These are phyloP conservation scores for Platycercus adscitus DNA, from an alignment of 2,113 vertebrate species.

Conservation along the genomic window DNA sequence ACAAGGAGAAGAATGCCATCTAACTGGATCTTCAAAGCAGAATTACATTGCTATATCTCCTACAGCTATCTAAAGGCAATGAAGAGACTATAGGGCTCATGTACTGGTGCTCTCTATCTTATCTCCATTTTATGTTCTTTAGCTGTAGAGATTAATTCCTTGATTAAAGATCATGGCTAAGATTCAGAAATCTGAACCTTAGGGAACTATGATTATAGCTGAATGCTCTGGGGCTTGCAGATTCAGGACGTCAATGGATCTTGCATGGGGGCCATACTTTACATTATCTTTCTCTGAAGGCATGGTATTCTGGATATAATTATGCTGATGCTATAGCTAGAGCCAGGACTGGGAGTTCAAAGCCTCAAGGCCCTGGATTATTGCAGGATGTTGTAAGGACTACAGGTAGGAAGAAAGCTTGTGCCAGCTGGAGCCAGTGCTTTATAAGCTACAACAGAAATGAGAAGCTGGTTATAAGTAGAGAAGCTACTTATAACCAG, in stretches of 20 bases:
- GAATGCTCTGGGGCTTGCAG: neutral
- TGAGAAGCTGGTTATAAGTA: neutral
- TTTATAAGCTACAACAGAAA: neutral
- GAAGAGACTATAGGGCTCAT: neutral
- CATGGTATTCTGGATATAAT: neutral
- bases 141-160: constrained; percentile 18
- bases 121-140: neutral
- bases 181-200: constrained; percentile 7
- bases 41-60: neutral
- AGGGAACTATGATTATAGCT: neutral
- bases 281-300: neutral
- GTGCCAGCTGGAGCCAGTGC: neutral
- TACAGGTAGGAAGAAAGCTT: neutral
- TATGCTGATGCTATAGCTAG: neutral
- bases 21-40: constrained; percentile 49
- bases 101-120: too few species aligned
- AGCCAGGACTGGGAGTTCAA: neutral
- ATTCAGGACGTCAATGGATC: neutral
- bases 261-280: neutral
- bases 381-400: neutral
- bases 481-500: neutral
- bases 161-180: constrained; percentile 14
- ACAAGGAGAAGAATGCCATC: constrained; percentile 37
- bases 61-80: neutral
- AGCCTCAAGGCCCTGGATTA: neutral